Base-by-base conservation (phyloP, 2,113 vertebrate genomes). In the Brachionichthys hirsutus region DNA sequence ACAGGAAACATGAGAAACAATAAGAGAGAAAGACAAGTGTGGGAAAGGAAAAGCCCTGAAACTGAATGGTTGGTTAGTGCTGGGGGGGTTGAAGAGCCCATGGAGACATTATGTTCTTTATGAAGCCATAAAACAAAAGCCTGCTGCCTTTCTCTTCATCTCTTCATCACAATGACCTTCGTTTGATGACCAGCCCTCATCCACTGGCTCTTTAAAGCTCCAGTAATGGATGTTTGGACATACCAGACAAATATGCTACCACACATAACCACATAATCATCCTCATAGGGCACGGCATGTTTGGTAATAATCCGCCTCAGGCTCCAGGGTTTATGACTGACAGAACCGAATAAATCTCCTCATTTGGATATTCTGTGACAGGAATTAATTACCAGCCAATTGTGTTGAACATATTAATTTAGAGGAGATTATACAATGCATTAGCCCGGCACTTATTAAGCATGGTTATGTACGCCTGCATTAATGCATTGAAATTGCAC, bases 381-480 rank as follows among this genome's bases (percentile, higher is more conserved):
- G 77, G 82, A 88, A 89, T 90, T 90, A 90, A 91, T 91, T 87
- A 88, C 67, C 75, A 85, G 82, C 70, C 84, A 90, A 90, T 91
- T 89, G 86, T 89, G 88, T 89, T 76, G 70, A 85, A 89, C 87
- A 83, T 89, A 88, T 91, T 90, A 81, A 90, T 90, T 90, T 90
- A 85, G 84, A 84, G 69, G 44, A 87, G 88, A 89, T 91, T 90
- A 89, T 86, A 86, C 81, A 86, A 87, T 81, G 75, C 84, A 90
- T 90, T 90, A 89, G 83, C 80, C 57, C 70, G 61, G 56, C 71
- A 56, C 76, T 90, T 88, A 88, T 89, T 89, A 87, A 77, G 60
- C 70, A 50, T 56, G 77, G 82, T 82, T 87, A 85, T 85, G 73
- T 75, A 81, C 53, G 82, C 75, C 57, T 50, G 83, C 61, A 56